Conservation (phyloP, 2,797 vertebrate species). For the Tragopan temminckii region DNA sequence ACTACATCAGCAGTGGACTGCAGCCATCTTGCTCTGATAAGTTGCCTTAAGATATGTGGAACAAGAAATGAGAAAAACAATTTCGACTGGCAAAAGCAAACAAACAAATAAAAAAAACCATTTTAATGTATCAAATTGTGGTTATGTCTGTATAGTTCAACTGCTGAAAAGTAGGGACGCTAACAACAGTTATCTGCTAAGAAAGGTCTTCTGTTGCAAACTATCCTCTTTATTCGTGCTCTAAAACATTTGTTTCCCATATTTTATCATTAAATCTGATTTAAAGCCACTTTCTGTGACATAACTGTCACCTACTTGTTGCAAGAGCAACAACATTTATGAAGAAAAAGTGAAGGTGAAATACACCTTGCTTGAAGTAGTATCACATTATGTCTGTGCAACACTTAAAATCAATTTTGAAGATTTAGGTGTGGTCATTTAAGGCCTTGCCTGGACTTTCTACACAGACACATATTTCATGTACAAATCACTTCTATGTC, state of each 20-base stretch:
- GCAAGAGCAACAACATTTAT: not conserved
- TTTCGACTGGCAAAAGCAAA: not conserved
- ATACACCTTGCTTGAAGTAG: not conserved
- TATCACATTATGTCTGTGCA: not conserved
- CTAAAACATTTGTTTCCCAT: not conserved
- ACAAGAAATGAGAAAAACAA: not conserved
- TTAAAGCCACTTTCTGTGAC: not conserved
- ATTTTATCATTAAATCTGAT: not conserved
- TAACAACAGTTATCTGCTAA: not conserved
- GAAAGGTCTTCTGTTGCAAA: slow-evolving; percentile 12
- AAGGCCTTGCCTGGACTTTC: slow-evolving; percentile 26
- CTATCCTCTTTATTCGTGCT: not conserved
- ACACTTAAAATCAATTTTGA: not conserved
- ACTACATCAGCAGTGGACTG: not conserved
- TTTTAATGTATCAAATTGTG: not conserved
- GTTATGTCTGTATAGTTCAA: not conserved
- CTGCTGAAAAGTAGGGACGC: not conserved
- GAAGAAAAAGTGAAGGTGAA: slow-evolving; percentile 13
- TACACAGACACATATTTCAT: not conserved
- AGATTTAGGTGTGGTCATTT: slow-evolving; percentile 29
- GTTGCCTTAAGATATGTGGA: not conserved
- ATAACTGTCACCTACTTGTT: not conserved
- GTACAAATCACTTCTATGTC: not conserved
- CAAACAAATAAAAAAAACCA: not conserved
- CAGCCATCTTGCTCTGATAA: not conserved